Conservation (phyloP, 2,113 vertebrate species). For the Ammodytes marinus region DNA sequence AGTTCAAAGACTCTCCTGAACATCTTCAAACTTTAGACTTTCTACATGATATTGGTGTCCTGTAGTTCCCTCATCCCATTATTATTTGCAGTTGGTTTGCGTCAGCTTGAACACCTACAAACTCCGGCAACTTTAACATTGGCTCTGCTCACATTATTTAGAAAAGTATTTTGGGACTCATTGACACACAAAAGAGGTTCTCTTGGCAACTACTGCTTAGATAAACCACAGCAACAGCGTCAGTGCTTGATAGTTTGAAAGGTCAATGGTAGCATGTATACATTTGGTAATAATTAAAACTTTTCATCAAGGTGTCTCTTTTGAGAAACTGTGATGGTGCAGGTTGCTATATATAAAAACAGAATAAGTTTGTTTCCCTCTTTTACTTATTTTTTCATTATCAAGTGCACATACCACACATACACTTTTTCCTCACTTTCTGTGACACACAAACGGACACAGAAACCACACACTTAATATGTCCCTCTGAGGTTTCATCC, state of each 20-base stretch:
- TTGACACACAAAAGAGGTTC: background rate
- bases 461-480: slow-evolving; percentile 8
- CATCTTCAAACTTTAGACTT: background rate
- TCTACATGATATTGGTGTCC: background rate
- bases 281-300: slow-evolving; percentile 1
- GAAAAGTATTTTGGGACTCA: background rate
- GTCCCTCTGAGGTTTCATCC: slow-evolving; percentile 54
- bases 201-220: background rate
- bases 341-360: slow-evolving; percentile 11
- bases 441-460: slow-evolving; percentile 5
- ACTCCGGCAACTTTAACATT: background rate
- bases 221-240: background rate
- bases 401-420: background rate
- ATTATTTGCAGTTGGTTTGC: background rate
- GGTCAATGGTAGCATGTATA: background rate
- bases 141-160: background rate
- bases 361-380: background rate
- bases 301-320: background rate
- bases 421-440: background rate
- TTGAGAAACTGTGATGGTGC: background rate
- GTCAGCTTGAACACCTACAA: background rate
- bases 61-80: background rate
- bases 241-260: background rate
- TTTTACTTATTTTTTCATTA: background rate
- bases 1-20: background rate